Conservation (phyloP, 2,888 invertebrate species). For the Noctuana brunneofusca region DNA sequence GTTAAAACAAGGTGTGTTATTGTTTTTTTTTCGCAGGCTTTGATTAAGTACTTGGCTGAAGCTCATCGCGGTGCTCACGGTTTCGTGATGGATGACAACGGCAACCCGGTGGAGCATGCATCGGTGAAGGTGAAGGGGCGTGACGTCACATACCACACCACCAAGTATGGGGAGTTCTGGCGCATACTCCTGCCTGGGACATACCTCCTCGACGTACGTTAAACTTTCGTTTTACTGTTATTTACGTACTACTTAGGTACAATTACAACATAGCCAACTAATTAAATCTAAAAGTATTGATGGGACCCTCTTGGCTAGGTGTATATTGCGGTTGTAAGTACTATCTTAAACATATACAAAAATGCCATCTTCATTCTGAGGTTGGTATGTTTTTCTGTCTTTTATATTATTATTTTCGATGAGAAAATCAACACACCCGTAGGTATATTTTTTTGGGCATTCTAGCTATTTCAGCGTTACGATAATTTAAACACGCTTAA, state of each 20-base stretch:
- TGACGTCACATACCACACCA: slow-evolving; percentile 92
- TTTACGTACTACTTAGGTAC: neutral
- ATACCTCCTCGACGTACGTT: slow-evolving; percentile 90
- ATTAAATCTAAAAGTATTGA: no score
- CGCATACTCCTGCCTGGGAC: slow-evolving; percentile 93
- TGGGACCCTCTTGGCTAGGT: no score
- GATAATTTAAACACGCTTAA: no score
- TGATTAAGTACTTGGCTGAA: slow-evolving; percentile 92
- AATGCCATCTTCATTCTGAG: no score
- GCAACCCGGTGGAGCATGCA: slow-evolving; percentile 90
- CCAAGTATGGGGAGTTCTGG: slow-evolving; percentile 97
- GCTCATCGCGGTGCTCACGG: slow-evolving; percentile 95
- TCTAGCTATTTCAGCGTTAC: no score
- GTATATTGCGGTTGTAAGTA: no score
- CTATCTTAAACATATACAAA: no score
- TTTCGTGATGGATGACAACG: slow-evolving; percentile 90
- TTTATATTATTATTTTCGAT: no score
- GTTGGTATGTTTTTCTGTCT: no score
- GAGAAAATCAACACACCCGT: no score
- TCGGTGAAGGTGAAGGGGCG: slow-evolving; percentile 90
- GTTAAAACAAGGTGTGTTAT: neutral
- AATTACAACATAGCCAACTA: no score
- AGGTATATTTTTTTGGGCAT: no score
- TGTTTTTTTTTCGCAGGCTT: slow-evolving; percentile 81
- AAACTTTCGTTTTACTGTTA: neutral